phyloP scores from a whole-genome alignment of 2,113 vertebrate species.

The Bubalus kerabau region DNA sequence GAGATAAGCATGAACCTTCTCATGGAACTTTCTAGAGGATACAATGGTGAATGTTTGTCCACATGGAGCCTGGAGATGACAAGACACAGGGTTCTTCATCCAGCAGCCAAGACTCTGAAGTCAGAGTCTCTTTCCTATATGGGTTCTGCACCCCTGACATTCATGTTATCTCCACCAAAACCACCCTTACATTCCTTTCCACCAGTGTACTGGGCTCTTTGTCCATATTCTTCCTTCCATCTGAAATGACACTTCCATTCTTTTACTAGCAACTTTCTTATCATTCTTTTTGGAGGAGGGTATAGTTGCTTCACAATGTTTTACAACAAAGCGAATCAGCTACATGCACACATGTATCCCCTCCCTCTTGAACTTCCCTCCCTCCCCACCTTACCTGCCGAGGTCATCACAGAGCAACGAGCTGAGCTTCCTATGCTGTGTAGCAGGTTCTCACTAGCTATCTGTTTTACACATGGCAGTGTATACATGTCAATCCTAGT shows the following conservation, averaged over 20 bases:
- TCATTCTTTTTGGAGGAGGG: neutral
- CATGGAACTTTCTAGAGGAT: neutral
- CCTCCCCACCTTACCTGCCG: neutral
- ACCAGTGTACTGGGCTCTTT: neutral
- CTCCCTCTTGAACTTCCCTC: neutral
- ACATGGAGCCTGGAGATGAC: neutral
- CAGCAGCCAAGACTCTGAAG: neutral
- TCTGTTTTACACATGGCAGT: neutral
- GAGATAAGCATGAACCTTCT: no score
- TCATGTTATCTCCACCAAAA: rapidly evolving
- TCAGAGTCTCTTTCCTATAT: neutral
- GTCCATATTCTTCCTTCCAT: neutral
- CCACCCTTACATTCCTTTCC: neutral
- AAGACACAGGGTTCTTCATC: neutral
- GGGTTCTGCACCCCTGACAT: no score
- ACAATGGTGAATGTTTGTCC: neutral
- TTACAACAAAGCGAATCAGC: neutral
- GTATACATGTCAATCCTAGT: neutral
- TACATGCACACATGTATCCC: neutral
- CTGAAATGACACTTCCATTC: neutral
- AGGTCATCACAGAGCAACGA: neutral
- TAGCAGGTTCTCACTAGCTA: neutral
- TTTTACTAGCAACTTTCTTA: neutral
- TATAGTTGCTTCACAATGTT: neutral
- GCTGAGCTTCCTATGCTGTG: neutral